phyloP scores from a whole-genome alignment of 30 jellyfish, hydroid and myxozoan genomes.

The Morbakka virulenta region DNA sequence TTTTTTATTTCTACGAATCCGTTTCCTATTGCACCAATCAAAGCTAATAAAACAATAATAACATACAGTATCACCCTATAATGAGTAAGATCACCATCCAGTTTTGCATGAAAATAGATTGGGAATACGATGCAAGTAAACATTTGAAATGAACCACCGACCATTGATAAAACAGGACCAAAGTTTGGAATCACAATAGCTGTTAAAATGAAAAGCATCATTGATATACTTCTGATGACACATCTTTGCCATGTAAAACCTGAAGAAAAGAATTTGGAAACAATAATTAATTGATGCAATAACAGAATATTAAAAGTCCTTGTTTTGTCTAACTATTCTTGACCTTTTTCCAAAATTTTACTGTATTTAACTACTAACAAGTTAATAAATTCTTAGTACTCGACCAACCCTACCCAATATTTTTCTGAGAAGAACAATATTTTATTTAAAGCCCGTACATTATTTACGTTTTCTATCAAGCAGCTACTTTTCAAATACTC shows the following conservation, averaged over 20 bases:
- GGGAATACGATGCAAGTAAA: constrained; percentile 80
- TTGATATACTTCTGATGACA: constrained; percentile 43
- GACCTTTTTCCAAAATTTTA: too few species aligned
- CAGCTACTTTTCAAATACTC: too few species aligned
- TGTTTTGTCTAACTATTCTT: too few species aligned
- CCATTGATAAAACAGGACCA: constrained; percentile 92
- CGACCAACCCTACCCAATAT: too few species aligned
- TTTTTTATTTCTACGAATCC: constrained; percentile 79
- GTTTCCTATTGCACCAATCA: constrained; percentile 78
- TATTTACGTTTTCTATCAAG: too few species aligned
- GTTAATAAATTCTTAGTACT: too few species aligned
- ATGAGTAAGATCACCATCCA: constrained; percentile 28
- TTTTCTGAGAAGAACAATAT: too few species aligned
- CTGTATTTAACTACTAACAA: too few species aligned
- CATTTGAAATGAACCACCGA: constrained; percentile 90
- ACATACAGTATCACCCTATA: constrained; percentile 39
- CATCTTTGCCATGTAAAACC: constrained; percentile 91
- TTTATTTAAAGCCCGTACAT: too few species aligned
- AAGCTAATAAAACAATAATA: constrained; percentile 47
- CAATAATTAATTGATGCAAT: too few species aligned
- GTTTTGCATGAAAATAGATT: constrained; percentile 71
- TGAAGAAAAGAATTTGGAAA: too few species aligned
- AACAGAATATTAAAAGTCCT: too few species aligned
- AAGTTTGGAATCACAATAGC: constrained; percentile 78
- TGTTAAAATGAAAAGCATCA: constrained; percentile 43